Base-by-base conservation (phyloP, 1,140 invertebrate species). In the Oncopeltus fasciatus region DNA sequence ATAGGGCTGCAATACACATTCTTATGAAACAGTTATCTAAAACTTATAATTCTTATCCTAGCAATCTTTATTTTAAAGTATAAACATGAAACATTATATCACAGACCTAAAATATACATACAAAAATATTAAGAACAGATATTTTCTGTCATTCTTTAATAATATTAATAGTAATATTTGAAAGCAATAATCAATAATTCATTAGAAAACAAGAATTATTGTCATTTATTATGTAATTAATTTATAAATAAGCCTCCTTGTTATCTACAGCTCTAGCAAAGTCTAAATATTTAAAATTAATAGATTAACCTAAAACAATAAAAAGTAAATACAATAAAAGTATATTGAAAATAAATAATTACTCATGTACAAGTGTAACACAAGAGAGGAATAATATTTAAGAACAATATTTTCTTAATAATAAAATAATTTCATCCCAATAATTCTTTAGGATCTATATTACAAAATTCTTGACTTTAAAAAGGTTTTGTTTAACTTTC, bases 51-150 rank as follows among this genome's bases (percentile, higher is more conserved):
- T 53, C 21, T 24, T 26, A 53, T 24, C 26, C 14, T 24, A 53
- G 16, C 24, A 53, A 53, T 38, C 5, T 38, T 38, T 14, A 33
- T 38, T 24, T n/a, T 56, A 56, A 21, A 18, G 18, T 29, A 38
- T 31, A 29, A 57, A 57, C 33, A 33, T 31, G n/a, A 38, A 57
- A 57, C 56, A 57, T 57, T 2, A 57, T 57, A 57, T 57, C 56
- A 57, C 56, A 57, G 56, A 33, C 28, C 56, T 57, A 57, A 57
- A 57, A 24, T 53, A 24, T 53, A 57, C 56, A 57, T 57, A 57
- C 18, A 57, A 57, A 57, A 57, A 57, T 57, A 57, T 29, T 21
- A 20, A 20, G 56, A 28, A 57, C 56, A 28, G 56, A 57, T n/a
- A 33, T 57, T 57, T 38, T 16, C 18, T 33, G n/a, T n/a, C 26